Evolutionary conservation across 2,113 vertebrate species (phyloP).

Genomic region (Albula goreensis): DNA sequence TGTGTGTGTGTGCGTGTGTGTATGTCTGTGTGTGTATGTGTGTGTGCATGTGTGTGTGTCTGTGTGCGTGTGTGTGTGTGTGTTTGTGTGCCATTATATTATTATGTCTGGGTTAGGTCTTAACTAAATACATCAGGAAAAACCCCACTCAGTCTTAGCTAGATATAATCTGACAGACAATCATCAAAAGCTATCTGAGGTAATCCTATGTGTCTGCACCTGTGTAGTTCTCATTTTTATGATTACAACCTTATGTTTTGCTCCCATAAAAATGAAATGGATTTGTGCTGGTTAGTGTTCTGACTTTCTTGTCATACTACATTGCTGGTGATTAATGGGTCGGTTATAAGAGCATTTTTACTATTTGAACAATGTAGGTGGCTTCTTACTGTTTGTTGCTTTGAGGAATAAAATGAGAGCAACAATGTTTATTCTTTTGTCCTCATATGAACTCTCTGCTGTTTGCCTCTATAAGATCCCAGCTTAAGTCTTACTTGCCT

Average conservation of each 20-base stretch:
- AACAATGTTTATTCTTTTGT: neutral
- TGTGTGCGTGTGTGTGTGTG: neutral
- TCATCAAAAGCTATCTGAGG: neutral
- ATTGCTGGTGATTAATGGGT: conserved; percentile 19
- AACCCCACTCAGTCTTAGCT: neutral
- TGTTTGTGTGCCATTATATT: conserved; percentile 26
- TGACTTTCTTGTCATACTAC: neutral
- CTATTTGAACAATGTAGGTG: neutral
- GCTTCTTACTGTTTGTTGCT: neutral
- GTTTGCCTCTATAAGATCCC: neutral
- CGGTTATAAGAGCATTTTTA: conserved; percentile 1
- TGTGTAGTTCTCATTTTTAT: neutral
- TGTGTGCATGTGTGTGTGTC: conserved; percentile 4
- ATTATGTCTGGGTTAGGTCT: neutral
- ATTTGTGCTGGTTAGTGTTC: neutral
- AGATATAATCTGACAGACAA: no score
- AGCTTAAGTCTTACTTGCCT: neutral
- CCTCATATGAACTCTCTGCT: neutral
- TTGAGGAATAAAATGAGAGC: conserved; percentile 18
- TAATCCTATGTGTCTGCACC: neutral
- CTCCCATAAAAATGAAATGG: neutral
- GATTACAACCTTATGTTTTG: neutral
- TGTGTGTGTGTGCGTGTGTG: conserved; percentile 11
- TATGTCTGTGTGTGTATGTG: conserved; percentile 17
- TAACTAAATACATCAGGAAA: neutral